Evolutionary conservation across 2,797 vertebrate species (phyloP), one percentile per base, ranked within the genome.

Genomic region (Bothrops alternatus): DNA sequence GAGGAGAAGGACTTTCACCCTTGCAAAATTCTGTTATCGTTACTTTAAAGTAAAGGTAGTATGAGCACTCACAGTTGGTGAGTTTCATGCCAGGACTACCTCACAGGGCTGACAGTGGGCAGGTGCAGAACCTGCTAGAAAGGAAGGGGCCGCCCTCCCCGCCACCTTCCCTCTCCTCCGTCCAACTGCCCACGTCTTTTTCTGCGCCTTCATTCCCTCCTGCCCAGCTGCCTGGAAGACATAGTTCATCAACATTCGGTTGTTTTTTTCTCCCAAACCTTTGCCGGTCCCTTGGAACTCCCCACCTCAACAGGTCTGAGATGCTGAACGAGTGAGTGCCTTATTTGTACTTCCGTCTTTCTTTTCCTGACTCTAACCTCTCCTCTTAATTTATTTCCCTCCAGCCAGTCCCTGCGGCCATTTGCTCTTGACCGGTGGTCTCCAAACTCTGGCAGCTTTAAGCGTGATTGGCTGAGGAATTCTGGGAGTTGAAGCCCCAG

Each of bases 251-350:
- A 7, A 11, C 37, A 0, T 37, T 78, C 69, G 2, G n/a, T 6
- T 32, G 23, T 78, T 37, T 78, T 13, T 18, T 18, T 20, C 2
- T 7, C 3, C 32, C 20, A 13, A 2, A 11, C 47, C 10, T 47
- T 85, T 16, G 58, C 42, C 3, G 2, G 1, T 63, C 42, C 4
- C 28, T 86, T 47, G 42, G 28, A n/a, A 63, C 58, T 37, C 20
- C 3, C 25, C 8, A 25, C 3, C 55, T 5, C 3, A 6, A 28
- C n/a, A 18, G 23, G 16, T 50, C 58, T 32, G 18, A 6, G 56
- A 28, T 3, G 25, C 14, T 20, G 18, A 60, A 6, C 23, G 0
- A 7, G 14, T 3, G 0, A 7, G 14, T 1, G 18, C 37, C 10
- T 28, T n/a, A 20, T 1, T n/a, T 32, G 28, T 61, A 1, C 2